Conservation (phyloP, 2,113 vertebrate species). For the Phyllopteryx taeniolatus region DNA sequence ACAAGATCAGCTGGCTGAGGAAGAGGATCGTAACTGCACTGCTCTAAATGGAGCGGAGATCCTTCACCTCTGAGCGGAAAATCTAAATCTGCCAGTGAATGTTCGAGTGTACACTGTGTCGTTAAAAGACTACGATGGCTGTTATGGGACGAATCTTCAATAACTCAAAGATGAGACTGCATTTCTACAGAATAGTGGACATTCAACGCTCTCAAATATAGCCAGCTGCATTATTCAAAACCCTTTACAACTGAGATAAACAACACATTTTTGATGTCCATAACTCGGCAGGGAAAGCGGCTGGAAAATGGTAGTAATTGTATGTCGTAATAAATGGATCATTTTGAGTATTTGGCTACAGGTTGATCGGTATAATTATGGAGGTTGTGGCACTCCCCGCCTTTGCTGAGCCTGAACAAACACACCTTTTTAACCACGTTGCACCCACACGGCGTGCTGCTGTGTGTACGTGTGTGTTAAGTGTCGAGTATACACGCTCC, state of each 20-base stretch:
- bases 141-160: conserved; percentile 3
- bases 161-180: conserved; percentile 17
- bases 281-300: conserved; percentile 8
- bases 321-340: conserved; percentile 43
- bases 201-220: conserved; percentile 6
- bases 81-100: conserved; percentile 41
- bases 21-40: conserved; percentile 25
- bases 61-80: conserved; percentile 47
- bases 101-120: conserved; percentile 35
- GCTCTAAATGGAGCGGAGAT: conserved; percentile 52
- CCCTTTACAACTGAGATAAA: neutral
- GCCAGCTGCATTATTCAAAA: neutral
- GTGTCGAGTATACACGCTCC: conserved; percentile 23
- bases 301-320: conserved; percentile 31
- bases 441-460: conserved; percentile 42
- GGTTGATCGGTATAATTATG: conserved; percentile 62
- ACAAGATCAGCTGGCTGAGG: conserved; percentile 24
- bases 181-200: conserved; percentile 11
- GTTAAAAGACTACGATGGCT: conserved; percentile 26
- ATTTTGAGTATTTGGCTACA: conserved; percentile 31
- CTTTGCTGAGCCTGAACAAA: conserved; percentile 57
- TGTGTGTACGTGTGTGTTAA: conserved; percentile 19
- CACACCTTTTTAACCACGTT: conserved; percentile 57
- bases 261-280: neutral
- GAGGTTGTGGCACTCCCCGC: conserved; percentile 50